These are phyloP conservation scores for Hepsetus odoe DNA, from an alignment of 2,113 vertebrate species.

Conservation along the genomic window DNA sequence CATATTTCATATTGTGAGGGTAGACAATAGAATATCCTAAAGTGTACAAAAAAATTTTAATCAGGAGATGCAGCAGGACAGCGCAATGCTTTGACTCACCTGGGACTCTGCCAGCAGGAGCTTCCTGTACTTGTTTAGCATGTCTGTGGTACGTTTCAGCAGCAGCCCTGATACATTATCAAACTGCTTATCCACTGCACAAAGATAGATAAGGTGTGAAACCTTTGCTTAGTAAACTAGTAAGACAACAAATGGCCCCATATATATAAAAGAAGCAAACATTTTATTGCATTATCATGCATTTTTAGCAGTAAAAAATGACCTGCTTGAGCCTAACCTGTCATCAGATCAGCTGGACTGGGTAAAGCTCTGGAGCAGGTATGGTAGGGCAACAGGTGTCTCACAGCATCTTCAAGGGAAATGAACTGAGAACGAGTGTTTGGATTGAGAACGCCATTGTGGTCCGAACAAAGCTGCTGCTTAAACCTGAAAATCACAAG, in stretches of 20 bases:
- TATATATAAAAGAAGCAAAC: neutral
- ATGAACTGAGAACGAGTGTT: conserved; percentile 66
- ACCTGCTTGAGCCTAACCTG: conserved; percentile 60
- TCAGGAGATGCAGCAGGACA: neutral
- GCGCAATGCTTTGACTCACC: conserved; percentile 55
- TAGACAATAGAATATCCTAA: too few relatives aligned
- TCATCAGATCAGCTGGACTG: conserved; percentile 65
- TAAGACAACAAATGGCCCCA: neutral
- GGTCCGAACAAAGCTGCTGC: conserved; percentile 75
- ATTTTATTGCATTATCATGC: neutral
- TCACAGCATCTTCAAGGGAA: conserved; percentile 71
- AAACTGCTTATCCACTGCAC: conserved; percentile 80
- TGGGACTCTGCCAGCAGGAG: conserved; percentile 76
- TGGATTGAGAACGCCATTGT: conserved; percentile 68
- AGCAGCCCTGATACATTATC: conserved; percentile 75
- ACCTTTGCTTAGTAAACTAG: neutral
- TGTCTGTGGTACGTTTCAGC: conserved; percentile 79
- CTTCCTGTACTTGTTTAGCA: conserved; percentile 82
- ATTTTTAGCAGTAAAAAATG: neutral
- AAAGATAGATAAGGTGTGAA: conserved; percentile 25
- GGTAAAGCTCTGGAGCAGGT: conserved; percentile 71
- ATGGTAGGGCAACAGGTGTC: conserved; percentile 78
- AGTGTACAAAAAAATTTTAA: neutral
- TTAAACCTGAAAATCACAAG: conserved; percentile 69
- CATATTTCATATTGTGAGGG: too few relatives aligned